phyloP scores from a whole-genome alignment of 2,888 invertebrate genomes.

The Leptura quadrifasciata region DNA sequence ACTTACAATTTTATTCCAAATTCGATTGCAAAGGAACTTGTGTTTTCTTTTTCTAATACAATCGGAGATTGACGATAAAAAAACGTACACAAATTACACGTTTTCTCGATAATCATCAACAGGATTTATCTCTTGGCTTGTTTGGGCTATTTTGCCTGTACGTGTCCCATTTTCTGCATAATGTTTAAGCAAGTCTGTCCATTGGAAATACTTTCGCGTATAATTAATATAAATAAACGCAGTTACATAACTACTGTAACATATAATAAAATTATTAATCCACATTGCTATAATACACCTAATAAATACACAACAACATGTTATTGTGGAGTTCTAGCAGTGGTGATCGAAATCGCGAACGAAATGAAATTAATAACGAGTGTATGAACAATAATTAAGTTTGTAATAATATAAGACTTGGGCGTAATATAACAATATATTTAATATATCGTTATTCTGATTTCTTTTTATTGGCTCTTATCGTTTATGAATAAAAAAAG shows the following conservation, averaged over 20 bases:
- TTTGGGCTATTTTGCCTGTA: too few relatives aligned
- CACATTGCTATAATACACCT: conserved; percentile 14
- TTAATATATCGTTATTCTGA: conserved; percentile 19
- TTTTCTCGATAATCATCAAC: too few relatives aligned
- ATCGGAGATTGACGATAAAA: too few relatives aligned
- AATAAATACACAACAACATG: conserved; percentile 15
- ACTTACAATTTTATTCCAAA: too few relatives aligned
- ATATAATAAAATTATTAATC: conserved; percentile 9
- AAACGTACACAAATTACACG: too few relatives aligned
- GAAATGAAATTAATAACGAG: conserved; percentile 33
- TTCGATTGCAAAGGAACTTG: too few relatives aligned
- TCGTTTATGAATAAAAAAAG: conserved; percentile 11
- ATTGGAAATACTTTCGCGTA: background rate
- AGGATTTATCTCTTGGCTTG: too few relatives aligned
- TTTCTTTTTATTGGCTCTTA: conserved; percentile 13
- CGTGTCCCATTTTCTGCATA: too few relatives aligned
- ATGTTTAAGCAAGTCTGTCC: background rate
- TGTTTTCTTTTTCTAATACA: too few relatives aligned
- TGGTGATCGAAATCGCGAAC: conserved; percentile 28
- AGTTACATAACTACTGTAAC: background rate
- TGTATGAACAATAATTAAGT: conserved; percentile 24
- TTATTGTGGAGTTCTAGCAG: conserved; percentile 27
- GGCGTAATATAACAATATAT: conserved; percentile 25
- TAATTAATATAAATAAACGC: background rate
- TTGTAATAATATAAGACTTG: conserved; percentile 16